phyloP scores from a whole-genome alignment of 2,797 vertebrate genomes.

The Myiothlypis coronata region DNA sequence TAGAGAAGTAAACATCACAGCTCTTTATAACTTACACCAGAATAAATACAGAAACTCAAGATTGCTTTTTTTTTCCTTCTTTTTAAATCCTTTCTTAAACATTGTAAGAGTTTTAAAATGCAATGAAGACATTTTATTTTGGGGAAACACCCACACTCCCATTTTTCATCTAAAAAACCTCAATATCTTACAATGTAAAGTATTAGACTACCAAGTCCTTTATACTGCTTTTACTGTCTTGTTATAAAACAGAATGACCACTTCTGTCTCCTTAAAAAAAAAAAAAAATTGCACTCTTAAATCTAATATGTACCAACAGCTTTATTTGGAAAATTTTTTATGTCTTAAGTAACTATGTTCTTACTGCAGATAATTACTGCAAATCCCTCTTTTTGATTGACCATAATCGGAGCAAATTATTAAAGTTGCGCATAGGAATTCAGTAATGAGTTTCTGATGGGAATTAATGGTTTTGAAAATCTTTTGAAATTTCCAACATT shows the following conservation, averaged over 20 bases:
- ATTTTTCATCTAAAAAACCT: not conserved
- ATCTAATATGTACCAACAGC: not conserved
- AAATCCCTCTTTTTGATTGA: not conserved
- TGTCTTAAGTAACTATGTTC: not conserved
- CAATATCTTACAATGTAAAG: not conserved
- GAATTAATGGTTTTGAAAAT: not conserved
- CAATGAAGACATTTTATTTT: not conserved
- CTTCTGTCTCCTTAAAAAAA: not conserved
- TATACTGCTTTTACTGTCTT: not conserved
- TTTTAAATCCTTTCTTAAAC: not conserved
- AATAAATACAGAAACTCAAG: not conserved
- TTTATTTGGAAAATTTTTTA: not conserved
- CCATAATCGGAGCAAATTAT: not conserved
- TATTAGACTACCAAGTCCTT: not conserved
- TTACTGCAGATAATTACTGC: not conserved
- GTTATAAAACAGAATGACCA: not conserved
- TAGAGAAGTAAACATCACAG: not conserved
- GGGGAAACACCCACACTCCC: accelerated
- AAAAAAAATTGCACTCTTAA: not conserved
- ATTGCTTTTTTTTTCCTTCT: not conserved
- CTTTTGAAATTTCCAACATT: not conserved
- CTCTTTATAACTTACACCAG: not conserved
- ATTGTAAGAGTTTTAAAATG: not conserved
- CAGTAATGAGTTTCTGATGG: not conserved
- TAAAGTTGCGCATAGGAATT: not conserved